Evolutionary conservation across 2,888 invertebrate species (phyloP), one percentile per base, ranked within the genome.

Genomic region (Cheilosia vulpina): DNA sequence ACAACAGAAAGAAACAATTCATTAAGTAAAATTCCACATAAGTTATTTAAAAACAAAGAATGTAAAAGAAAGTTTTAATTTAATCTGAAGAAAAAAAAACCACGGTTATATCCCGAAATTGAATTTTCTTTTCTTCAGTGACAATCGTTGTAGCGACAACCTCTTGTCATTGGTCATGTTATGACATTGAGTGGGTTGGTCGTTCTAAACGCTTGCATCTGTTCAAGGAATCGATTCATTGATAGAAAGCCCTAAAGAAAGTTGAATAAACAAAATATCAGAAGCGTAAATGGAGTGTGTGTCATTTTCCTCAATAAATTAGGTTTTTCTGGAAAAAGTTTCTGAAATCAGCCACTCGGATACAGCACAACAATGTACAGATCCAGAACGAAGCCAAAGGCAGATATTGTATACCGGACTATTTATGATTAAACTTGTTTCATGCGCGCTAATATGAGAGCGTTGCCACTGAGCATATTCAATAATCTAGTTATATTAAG

Each of bases 21-120:
- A 83, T 75, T 65, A 75, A 68, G 60, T 66, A 50, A 45, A 63
- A 69, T 43, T 71, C 68, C 72, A 68, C 68, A 66, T 72, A 72
- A 72, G 62, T 69, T 58, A 84, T 75, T 73, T 65, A 84, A 63
- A 38, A 38, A 13, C 52, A 58, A 63, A 57, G 21, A 78, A 78
- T 72, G 72, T 71, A 76, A 68, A 71, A 21, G 13, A 58, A 76
- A 31, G 69, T 79, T 65, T 65, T 17, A 17, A 52, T 63, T 73
- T 60, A 65, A 47, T 77, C 45, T 65, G 57, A 60, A 53, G 60
- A 55, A 68, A 27, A 65, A 62, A 55, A 62, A 31, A 19, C 47
- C n/a, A 19, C 41, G 27, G 19, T 63, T 43, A 58, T 52, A 47
- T n/a, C 57, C 47, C 63, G 68, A 62, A 63, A 58, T 58, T 43